Conservation (phyloP, 2,113 vertebrate species). For the Prunella fulvescens region DNA sequence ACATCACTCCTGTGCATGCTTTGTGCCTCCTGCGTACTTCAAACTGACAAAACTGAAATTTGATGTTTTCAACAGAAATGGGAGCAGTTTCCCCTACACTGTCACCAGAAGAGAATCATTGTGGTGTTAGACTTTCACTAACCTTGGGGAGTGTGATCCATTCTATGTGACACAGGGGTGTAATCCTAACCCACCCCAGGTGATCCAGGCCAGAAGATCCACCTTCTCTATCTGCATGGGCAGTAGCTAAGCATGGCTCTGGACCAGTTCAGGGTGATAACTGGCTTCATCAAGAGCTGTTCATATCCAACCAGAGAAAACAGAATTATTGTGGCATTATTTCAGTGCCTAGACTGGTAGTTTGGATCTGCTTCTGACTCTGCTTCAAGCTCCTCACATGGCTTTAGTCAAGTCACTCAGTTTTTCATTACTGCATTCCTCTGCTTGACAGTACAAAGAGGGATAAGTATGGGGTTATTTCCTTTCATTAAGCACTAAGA, state of each 20-base stretch:
- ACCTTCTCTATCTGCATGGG: not conserved
- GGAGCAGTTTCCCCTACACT: not conserved
- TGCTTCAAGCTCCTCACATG: not conserved
- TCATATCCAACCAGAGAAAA: not conserved
- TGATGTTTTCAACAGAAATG: not conserved
- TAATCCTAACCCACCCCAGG: not conserved
- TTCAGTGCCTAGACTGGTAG: not conserved
- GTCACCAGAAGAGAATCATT: not conserved
- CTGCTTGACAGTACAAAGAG: not conserved
- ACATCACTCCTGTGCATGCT: not conserved
- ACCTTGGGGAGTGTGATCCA: not conserved
- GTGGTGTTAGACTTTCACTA: not conserved
- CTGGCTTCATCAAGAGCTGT: not conserved
- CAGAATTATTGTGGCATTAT: not conserved
- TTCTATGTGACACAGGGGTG: not conserved
- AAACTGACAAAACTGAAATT: not conserved
- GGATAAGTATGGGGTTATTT: not conserved
- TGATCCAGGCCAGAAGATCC: not conserved
- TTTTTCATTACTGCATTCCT: not conserved
- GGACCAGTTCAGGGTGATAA: not conserved
- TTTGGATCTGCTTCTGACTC: not conserved
- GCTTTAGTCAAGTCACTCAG: not conserved
- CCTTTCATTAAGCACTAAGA: not conserved
- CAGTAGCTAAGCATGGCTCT: fast-evolving
- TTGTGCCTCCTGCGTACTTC: not conserved